Evolutionary conservation across 1,140 invertebrate genomes (phyloP), one percentile per base, ranked within the genome.

Genomic region (Chrysoperla carnea): DNA sequence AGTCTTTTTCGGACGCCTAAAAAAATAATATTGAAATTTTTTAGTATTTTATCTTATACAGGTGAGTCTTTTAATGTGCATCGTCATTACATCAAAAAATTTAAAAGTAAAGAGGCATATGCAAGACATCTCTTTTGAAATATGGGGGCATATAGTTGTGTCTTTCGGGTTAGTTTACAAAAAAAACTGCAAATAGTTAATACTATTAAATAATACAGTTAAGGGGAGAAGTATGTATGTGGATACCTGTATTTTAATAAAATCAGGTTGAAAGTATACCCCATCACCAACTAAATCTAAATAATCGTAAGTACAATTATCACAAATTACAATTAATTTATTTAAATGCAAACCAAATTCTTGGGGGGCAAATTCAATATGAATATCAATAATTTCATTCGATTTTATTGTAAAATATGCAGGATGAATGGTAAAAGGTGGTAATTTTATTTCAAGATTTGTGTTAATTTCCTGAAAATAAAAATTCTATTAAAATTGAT

Each of bases 231-330:
- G n/a, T n/a, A n/a, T n/a, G n/a, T n/a, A n/a, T n/a, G n/a, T n/a
- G n/a, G n/a, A n/a, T 13, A 37, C 11, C 13, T 37, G 36, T 14
- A 37, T 4, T 40, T 39, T 37, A 13, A 58, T 44, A 13, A 46
- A 49, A 8, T 48, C 33, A 31, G 36, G 37, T 12, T 56, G 45
- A 12, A 51, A 56, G 3, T 44, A 39, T 2, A 59, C 13, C 14
- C 56, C 57, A 37, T 61, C 57, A 0, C 58, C 58, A n/a, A 59
- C 46, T 11, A 60, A 41, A 41, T 60, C 56, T 5, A 52, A 46
- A 5, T 44, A 36, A 33, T 56, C 23, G 13, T 56, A 13, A 4
- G 50, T 44, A 35, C 48, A 50, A 43, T 58, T 61, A 31, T 58
- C 52, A 12, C 52, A 51, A 12, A 60, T 29, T 29, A 55, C 43